Evolutionary conservation across 2,797 vertebrate species (phyloP).

Genomic region (Hapalemur alaotrensis): DNA sequence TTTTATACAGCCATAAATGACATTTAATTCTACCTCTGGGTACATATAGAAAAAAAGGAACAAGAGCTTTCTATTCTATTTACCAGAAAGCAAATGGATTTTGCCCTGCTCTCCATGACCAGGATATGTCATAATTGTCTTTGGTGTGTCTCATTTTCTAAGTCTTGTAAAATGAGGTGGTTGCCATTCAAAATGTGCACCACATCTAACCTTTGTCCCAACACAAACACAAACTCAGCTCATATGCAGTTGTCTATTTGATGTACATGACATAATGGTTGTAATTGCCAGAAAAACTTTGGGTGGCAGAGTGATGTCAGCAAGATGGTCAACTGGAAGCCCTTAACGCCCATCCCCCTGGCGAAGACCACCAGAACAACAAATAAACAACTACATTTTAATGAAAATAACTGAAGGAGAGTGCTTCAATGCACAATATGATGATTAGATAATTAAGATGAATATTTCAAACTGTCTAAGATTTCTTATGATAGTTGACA

Average conservation of each 20-base stretch:
- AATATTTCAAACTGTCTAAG: not conserved
- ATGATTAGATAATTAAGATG: not conserved
- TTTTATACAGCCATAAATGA: not conserved
- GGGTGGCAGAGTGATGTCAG: not conserved
- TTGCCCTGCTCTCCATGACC: not conserved
- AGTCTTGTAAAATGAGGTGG: not conserved
- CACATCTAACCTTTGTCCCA: not conserved
- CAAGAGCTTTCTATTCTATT: not conserved
- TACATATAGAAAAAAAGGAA: not conserved
- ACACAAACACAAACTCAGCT: not conserved
- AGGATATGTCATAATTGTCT: not conserved
- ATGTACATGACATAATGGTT: not conserved
- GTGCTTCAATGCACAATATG: not conserved
- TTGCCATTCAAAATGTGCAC: not conserved
- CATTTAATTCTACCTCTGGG: not conserved
- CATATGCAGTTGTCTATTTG: not conserved
- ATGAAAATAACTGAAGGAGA: not conserved
- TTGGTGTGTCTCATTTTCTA: not conserved
- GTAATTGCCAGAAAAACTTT: not conserved
- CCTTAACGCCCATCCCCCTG: not conserved
- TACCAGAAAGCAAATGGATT: not conserved
- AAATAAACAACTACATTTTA: not conserved
- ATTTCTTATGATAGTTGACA: not conserved
- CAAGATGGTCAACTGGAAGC: not conserved
- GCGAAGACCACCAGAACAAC: not conserved